These are phyloP conservation scores for Megaptera novaeangliae DNA, from an alignment of 2,113 vertebrate genomes.

Conservation along the genomic window DNA sequence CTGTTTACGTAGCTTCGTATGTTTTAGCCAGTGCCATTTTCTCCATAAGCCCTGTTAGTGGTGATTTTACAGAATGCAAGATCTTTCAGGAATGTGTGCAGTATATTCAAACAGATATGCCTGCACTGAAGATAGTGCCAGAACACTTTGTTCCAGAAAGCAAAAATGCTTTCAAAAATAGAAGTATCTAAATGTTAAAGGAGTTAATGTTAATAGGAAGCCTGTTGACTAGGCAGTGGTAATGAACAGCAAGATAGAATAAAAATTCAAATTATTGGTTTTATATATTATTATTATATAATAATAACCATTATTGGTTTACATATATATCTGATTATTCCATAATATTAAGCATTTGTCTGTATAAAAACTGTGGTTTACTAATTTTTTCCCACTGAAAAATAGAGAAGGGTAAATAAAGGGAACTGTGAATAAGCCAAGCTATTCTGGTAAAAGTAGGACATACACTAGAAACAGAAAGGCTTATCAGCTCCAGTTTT, in stretches of 20 bases:
- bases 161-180: background rate
- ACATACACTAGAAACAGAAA: background rate
- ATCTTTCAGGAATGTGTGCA: background rate
- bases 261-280: background rate
- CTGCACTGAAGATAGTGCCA: background rate
- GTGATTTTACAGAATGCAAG: background rate
- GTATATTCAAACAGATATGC: background rate
- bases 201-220: background rate
- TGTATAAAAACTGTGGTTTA: background rate
- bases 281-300: background rate
- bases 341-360: background rate
- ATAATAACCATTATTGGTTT: no score
- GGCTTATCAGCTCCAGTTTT: background rate
- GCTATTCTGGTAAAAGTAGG: fast-evolving
- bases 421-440: background rate
- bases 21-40: background rate
- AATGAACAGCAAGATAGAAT: background rate
- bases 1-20: background rate
- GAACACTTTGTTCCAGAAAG: background rate
- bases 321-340: background rate
- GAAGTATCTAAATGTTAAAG: background rate
- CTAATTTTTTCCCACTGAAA: background rate
- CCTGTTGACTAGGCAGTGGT: background rate
- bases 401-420: background rate
- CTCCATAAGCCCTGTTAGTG: background rate